Evolutionary conservation across 2,888 invertebrate genomes (phyloP), one percentile per base, ranked within the genome.

Genomic region (Mythimna loreyi): DNA sequence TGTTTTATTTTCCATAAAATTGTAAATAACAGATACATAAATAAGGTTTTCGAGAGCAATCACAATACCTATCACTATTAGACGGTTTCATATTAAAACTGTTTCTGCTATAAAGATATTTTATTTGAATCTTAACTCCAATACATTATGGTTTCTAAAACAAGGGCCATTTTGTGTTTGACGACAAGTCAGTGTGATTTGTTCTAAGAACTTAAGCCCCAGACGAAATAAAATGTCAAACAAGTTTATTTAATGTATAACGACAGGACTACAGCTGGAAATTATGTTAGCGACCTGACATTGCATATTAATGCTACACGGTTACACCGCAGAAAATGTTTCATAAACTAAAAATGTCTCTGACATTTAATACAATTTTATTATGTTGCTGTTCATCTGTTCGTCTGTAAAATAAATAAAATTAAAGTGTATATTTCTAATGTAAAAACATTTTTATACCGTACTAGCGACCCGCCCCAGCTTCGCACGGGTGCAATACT

Each of bases 221-320:
- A 80, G 73, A 71, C 78, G 65, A 85, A 84, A 87, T 86, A 84
- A 85, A 84, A 85, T 82, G 81, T 82, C 85, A 82, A 84, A 85
- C 84, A 81, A 82, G 82, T 82, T 86, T 82, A 79, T 79, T 86
- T 77, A 80, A 82, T 80, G 67, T 76, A 60, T 74, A 74, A 80
- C 61, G 73, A 69, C 67, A 56, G 52, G 45, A 62, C 61, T 72
- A 70, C 56, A 61, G 63, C 71, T 58, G 69, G 47, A 69, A 83
- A 75, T 82, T 59, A 75, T 72, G 68, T 67, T 82, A 72, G 71
- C 57, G 70, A 66, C 69, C 72, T 70, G 57, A 67, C 71, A 61
- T 68, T 64, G 72, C 60, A 75, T 79, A 67, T 64, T 69, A 75
- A 75, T 72, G 66, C 40, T 47, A 57, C 52, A 65, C 65, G 50